Percentiles rank a stretch among this genome's conserved stretches.
These are phyloP conservation scores for Sander lucioperca DNA, from an alignment of 2,113 vertebrate genomes.

Conservation along the genomic window DNA sequence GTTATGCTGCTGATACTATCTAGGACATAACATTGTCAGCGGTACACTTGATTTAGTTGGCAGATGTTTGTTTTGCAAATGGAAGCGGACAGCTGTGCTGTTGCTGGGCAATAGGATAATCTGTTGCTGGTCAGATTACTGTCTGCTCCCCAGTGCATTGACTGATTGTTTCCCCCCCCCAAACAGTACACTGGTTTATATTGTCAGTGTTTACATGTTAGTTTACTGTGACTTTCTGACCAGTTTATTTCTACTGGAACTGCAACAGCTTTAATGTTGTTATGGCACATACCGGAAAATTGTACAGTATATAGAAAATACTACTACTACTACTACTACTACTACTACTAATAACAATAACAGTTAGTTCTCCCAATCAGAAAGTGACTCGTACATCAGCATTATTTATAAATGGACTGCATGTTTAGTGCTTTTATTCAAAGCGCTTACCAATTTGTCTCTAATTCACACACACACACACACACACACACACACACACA, in stretches of 20 bases:
- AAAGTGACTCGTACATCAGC: not conserved
- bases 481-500: too few species aligned
- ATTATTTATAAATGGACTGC: not conserved
- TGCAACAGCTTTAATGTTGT: not conserved
- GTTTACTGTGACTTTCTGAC: not conserved
- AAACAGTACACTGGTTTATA: slow-evolving; percentile 15
- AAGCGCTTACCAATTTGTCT: not conserved
- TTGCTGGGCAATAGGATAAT: slow-evolving; percentile 76
- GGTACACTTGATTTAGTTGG: slow-evolving; percentile 48
- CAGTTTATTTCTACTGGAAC: slow-evolving; percentile 20
- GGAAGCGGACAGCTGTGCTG: slow-evolving; percentile 73
- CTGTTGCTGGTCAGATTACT: slow-evolving; percentile 76
- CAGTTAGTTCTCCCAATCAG: not conserved
- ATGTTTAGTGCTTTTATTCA: not conserved
- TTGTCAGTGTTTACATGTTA: slow-evolving; percentile 18
- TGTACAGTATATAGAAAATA: not conserved
- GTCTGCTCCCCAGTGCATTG: slow-evolving; percentile 16
- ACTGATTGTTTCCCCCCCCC: slow-evolving; percentile 6
- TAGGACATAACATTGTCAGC: slow-evolving; percentile 43
- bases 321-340: too few species aligned
- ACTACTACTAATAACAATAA: not conserved
- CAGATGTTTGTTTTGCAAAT: slow-evolving; percentile 83
- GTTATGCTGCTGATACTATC: slow-evolving; percentile 44
- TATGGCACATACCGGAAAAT: not conserved
- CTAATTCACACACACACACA: too few species aligned